Conservation (phyloP, 2,888 invertebrate genomes). For the Drosophila infuscata region DNA sequence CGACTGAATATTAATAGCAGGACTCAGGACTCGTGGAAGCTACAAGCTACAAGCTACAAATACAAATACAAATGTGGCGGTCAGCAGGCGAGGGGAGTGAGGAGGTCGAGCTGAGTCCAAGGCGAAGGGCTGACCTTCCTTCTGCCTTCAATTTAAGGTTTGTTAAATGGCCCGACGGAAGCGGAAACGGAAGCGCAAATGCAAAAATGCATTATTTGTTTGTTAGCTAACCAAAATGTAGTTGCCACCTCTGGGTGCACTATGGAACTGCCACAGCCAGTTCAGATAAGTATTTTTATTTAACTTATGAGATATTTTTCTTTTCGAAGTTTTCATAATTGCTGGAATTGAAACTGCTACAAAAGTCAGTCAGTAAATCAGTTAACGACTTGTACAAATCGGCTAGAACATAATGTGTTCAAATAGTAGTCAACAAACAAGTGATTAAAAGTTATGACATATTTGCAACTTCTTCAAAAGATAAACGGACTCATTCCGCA, state of each 20-base stretch:
- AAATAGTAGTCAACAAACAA: background rate
- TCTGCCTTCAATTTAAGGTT: conserved; percentile 38
- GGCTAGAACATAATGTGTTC: background rate
- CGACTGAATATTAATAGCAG: conserved; percentile 54
- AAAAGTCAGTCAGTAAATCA: background rate
- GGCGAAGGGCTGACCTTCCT: conserved; percentile 44
- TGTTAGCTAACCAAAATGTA: conserved; percentile 2
- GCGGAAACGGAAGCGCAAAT: conserved; percentile 48
- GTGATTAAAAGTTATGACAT: conserved; percentile 1
- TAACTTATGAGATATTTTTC: background rate
- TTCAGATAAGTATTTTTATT: background rate
- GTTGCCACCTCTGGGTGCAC: background rate
- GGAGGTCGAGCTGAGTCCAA: conserved; percentile 24
- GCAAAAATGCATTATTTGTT: conserved; percentile 41
- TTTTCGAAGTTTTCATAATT: background rate
- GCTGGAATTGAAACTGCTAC: background rate
- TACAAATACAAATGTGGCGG: conserved; percentile 15
- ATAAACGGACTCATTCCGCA: background rate
- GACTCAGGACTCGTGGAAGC: conserved; percentile 5
- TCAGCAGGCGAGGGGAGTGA: conserved; percentile 6
- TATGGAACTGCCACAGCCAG: background rate
- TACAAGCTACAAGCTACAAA: conserved; percentile 1
- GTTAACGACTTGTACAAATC: background rate
- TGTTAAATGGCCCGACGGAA: conserved; percentile 47
- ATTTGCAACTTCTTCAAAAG: too few species aligned